Evolutionary conservation across 1,140 invertebrate genomes (phyloP).

Genomic region (Microplitis mediator): DNA sequence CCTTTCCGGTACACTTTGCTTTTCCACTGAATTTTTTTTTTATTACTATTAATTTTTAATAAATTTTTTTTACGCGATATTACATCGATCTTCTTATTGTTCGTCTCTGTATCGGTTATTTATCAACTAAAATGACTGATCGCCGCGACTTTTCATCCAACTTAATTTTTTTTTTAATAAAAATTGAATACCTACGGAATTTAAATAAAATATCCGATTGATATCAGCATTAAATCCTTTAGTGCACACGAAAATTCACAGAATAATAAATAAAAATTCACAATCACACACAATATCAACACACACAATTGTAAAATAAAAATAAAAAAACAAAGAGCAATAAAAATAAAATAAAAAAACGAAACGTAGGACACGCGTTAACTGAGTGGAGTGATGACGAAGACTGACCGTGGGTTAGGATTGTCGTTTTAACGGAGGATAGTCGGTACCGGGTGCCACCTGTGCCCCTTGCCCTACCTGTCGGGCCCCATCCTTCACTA

Average conservation of each 20-base stretch:
- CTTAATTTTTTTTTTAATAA: too few relatives aligned
- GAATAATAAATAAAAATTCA: too few relatives aligned
- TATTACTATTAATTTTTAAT: neutral
- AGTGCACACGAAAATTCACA: too few relatives aligned
- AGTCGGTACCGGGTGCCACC: slow-evolving; percentile 43
- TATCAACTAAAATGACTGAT: too few relatives aligned
- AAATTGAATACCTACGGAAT: too few relatives aligned
- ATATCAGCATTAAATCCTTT: too few relatives aligned
- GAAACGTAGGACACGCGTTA: slow-evolving; percentile 16
- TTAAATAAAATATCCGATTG: too few relatives aligned
- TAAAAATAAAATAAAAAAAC: neutral
- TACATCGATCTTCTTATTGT: neutral
- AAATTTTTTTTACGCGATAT: neutral
- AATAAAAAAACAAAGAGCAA: neutral
- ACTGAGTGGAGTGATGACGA: slow-evolving; percentile 41
- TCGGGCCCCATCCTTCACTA: slow-evolving; percentile 28
- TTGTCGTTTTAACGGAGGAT: slow-evolving; percentile 40
- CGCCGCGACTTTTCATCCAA: too few relatives aligned
- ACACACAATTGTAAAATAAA: too few relatives aligned
- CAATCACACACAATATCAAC: too few relatives aligned
- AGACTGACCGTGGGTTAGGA: slow-evolving; percentile 45
- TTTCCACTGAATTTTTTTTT: neutral
- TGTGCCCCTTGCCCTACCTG: slow-evolving; percentile 48
- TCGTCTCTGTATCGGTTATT: too few relatives aligned
- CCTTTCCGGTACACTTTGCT: neutral